Percentiles rank a stretch among this genome's conserved stretches.
phyloP scores from a whole-genome alignment of 2,113 vertebrate genomes.

The Labrus mixtus region DNA sequence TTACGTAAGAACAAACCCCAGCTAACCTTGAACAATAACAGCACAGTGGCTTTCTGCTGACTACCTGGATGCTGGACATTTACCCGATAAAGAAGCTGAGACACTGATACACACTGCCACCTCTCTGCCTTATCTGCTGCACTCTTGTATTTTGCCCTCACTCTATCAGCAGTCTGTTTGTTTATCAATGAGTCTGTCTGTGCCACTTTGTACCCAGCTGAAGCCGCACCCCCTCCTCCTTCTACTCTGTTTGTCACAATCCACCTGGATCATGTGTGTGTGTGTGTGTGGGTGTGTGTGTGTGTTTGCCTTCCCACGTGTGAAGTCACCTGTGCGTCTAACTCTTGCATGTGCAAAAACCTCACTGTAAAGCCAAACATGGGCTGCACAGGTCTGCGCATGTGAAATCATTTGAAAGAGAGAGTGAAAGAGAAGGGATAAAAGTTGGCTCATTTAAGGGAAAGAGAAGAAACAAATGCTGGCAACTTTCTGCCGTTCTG shows the following conservation, averaged over 20 bases:
- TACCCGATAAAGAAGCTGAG: constrained; percentile 48
- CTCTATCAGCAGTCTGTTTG: constrained; percentile 42
- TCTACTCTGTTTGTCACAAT: constrained; percentile 2
- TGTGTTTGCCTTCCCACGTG: neutral
- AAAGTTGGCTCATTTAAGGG: constrained; percentile 21
- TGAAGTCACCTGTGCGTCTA: neutral
- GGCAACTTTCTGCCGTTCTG: constrained; percentile 51
- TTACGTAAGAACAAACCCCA: constrained; percentile 10
- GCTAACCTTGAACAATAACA: constrained; percentile 31
- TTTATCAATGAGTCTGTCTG: constrained; percentile 23
- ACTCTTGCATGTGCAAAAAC: constrained; percentile 7
- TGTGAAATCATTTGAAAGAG: constrained; percentile 8
- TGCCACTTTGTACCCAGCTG: constrained; percentile 30
- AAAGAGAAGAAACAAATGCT: constrained; percentile 31
- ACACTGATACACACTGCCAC: constrained; percentile 8
- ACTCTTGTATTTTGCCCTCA: constrained; percentile 66
- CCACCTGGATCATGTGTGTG: constrained; percentile 35
- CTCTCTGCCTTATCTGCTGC: constrained; percentile 43
- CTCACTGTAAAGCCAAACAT: neutral
- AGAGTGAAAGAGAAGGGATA: neutral
- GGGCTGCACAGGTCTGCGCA: neutral
- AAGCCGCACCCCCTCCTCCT: constrained; percentile 5
- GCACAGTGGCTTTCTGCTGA: constrained; percentile 29
- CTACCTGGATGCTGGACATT: constrained; percentile 16
- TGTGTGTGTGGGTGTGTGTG: too few species aligned